Evolutionary conservation across 2,797 vertebrate genomes (phyloP), one percentile per base, ranked within the genome.

Genomic region (Melanotaenia trifasciata): DNA sequence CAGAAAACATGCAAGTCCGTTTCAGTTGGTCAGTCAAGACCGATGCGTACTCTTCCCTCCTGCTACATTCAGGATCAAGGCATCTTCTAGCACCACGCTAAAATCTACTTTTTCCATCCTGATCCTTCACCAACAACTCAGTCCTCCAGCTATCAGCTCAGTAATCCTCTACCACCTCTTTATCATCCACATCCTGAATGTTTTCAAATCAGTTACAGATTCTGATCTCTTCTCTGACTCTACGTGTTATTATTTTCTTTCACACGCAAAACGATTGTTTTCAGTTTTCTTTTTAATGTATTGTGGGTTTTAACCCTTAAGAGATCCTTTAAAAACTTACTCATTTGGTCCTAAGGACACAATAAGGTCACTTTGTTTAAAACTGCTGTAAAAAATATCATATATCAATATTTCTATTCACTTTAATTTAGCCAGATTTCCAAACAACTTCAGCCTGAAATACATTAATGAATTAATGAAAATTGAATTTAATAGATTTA

Each of bases 1-100:
- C 4, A 75, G 24, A 51, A 65, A 20, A 59, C 70, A 84, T 80
- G 78, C 78, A 60, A 28, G 67, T 64, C 65, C 30, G 20, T 18
- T 67, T 14, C 11, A 26, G 14, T 11, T 26, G 24, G 3, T 54
- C 43, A 45, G 16, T 16, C 16, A 45, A 45, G 43, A 7, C 16
- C 43, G 12, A 45, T 16, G 16, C 43, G 2, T 4, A 45, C 14
- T 45, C 12, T 45, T 5, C 4, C 40, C 14, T 45, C 40, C 16
- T 6, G 40, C 13, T 45, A 45, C 43, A 24, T 26, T 53, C 4
- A 53, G 47, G 47, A 50, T 50, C 5, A 20, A 50, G n/a, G 4
- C 3, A 7, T 50, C 45, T 24, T 51, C 10, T 51, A n/a, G n/a
- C 50, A 1, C 10, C 50, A 53, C 3, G 10, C 7, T 11, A 22